phyloP scores from a whole-genome alignment of 1,140 invertebrate species.

The Trichomalopsis sarcophagae region DNA sequence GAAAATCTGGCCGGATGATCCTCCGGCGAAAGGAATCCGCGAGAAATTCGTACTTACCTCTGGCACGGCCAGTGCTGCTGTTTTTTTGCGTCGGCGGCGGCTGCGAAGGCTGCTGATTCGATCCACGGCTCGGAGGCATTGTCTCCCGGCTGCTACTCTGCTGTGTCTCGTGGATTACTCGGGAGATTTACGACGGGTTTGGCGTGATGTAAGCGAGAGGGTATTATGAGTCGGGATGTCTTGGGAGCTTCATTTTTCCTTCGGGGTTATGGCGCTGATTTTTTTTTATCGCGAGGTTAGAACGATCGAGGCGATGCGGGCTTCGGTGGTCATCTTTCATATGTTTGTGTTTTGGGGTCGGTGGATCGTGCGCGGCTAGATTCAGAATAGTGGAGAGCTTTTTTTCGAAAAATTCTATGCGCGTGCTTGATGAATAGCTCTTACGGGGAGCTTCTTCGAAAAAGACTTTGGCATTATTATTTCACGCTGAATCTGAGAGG shows the following conservation, averaged over 20 bases:
- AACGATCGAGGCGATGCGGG: no score
- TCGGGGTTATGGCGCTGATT: neutral
- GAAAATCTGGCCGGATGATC: neutral
- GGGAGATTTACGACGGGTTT: neutral
- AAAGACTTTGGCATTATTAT: no score
- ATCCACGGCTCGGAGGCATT: slow-evolving; percentile 31
- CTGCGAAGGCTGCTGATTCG: neutral
- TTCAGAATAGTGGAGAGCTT: neutral
- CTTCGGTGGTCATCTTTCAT: neutral
- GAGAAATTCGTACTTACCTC: slow-evolving; percentile 19
- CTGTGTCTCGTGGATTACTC: neutral
- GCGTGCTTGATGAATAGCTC: no score
- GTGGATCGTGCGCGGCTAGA: neutral
- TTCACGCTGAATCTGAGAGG: no score
- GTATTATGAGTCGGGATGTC: neutral
- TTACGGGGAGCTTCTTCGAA: no score
- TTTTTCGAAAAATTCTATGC: no score
- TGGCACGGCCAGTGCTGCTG: neutral
- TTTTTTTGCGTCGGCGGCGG: neutral
- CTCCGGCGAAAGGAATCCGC: neutral
- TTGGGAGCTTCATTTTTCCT: neutral
- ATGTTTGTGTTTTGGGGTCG: neutral
- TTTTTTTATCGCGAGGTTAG: neutral
- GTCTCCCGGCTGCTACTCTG: neutral
- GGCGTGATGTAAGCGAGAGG: neutral